Percentiles rank a stretch among this genome's conserved stretches.
phyloP scores from a whole-genome alignment of 2,797 vertebrate genomes.

The Clangula hyemalis region DNA sequence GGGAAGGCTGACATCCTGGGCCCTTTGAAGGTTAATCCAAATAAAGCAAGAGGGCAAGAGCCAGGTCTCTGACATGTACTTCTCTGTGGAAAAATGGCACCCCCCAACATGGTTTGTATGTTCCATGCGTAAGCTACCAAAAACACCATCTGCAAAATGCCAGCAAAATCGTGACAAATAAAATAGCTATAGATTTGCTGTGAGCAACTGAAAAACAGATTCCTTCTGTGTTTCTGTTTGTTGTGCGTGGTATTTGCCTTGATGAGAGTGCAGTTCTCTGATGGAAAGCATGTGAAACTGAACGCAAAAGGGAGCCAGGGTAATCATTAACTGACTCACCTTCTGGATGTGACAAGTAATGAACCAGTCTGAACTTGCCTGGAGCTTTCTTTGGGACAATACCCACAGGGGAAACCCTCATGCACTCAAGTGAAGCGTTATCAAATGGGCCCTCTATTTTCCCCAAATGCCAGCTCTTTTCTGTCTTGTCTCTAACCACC shows the following conservation, averaged over 20 bases:
- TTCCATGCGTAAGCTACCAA: background rate
- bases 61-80: background rate
- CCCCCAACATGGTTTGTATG: background rate
- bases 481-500: conserved; percentile 73
- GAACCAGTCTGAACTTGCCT: conserved; percentile 76
- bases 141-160: background rate
- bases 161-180: background rate
- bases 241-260: background rate
- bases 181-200: background rate
- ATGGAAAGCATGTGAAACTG: conserved; percentile 45
- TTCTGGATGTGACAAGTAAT: conserved; percentile 79
- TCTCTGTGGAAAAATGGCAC: background rate
- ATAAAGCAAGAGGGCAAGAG: background rate
- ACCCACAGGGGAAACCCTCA: conserved; percentile 72
- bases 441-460: conserved; percentile 72
- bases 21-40: background rate
- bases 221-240: background rate
- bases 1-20: background rate
- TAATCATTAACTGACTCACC: conserved; percentile 75
- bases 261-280: background rate
- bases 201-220: background rate
- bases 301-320: conserved; percentile 58
- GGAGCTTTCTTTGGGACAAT: conserved; percentile 79
- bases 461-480: conserved; percentile 58
- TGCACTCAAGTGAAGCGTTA: conserved; percentile 72